A percentile compares a stretch with the other conserved stretches of the same genome.
Evolutionary conservation across 2,797 vertebrate species (phyloP).

Genomic region (Lithobates sylvaticus): DNA sequence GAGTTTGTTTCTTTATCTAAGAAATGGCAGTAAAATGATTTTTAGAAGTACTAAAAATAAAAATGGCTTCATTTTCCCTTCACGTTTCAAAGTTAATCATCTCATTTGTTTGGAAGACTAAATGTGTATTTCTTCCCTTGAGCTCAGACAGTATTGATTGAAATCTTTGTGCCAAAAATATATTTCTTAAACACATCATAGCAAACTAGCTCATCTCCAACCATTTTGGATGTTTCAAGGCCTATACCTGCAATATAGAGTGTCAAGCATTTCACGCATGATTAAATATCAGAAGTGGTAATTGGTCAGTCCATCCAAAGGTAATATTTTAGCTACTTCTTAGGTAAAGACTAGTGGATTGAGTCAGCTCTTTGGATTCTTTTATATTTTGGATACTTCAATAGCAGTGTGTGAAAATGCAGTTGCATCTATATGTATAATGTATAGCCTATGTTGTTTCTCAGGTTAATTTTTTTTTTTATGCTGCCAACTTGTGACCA

Average conservation of each 20-base stretch:
- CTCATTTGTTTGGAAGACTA: constrained; percentile 61
- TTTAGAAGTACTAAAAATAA: constrained; percentile 63
- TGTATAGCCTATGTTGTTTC: no score
- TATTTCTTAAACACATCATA: constrained; percentile 52
- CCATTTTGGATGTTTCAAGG: constrained; percentile 26
- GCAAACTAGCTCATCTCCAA: constrained; percentile 28
- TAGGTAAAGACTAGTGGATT: background rate
- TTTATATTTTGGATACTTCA: no score
- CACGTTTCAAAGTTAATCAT: constrained; percentile 62
- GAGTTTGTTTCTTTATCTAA: constrained; percentile 56
- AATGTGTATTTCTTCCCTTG: constrained; percentile 54
- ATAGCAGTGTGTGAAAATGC: no score
- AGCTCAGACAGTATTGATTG: constrained; percentile 61
- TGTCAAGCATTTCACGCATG: background rate
- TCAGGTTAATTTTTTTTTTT: no score
- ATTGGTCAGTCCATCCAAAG: background rate
- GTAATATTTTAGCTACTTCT: background rate
- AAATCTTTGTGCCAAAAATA: constrained; percentile 56
- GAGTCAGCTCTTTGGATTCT: no score
- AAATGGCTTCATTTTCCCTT: constrained; percentile 61
- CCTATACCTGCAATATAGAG: constrained; percentile 8
- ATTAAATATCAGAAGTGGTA: background rate
- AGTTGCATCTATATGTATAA: no score
- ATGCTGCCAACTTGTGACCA: no score
- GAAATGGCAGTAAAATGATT: constrained; percentile 57